These are phyloP conservation scores for Thalassoma bifasciatum DNA, from an alignment of 2,113 vertebrate genomes.

Conservation along the genomic window DNA sequence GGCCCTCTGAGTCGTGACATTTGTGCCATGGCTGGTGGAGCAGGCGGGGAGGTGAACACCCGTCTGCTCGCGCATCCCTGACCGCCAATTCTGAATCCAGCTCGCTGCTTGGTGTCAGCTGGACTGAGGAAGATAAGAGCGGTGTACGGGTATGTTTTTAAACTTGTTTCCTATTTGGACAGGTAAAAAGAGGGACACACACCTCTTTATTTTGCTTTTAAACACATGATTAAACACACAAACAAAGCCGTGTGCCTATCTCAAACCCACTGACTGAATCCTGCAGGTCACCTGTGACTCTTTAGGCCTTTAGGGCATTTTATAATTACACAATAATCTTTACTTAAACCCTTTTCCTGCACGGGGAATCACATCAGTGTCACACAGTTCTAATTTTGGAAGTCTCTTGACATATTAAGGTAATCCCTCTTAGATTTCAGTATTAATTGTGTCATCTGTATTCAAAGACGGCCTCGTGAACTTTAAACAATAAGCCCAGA, in stretches of 20 bases:
- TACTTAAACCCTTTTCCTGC: constrained; percentile 56
- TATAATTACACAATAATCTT: constrained; percentile 54
- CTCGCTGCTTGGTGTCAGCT: neutral
- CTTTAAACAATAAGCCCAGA: constrained; percentile 50
- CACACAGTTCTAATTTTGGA: constrained; percentile 51
- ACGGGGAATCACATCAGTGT: constrained; percentile 38
- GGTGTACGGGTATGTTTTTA: neutral
- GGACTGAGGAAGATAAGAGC: constrained; percentile 4
- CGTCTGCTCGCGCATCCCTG: constrained; percentile 37
- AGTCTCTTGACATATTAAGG: constrained; percentile 67
- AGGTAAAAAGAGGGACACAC: neutral
- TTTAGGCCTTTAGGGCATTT: constrained; percentile 8
- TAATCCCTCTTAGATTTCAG: constrained; percentile 66
- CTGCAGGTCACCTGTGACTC: constrained; percentile 46
- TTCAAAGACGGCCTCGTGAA: constrained; percentile 48
- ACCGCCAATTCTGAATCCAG: constrained; percentile 26
- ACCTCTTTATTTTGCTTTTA: constrained; percentile 19
- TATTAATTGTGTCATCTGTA: constrained; percentile 73
- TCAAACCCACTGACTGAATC: constrained; percentile 6
- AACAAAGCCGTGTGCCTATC: constrained; percentile 20
- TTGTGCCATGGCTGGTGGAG: constrained; percentile 63
- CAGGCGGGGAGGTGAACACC: constrained; percentile 48
- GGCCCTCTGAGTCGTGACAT: constrained; percentile 69
- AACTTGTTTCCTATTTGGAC: neutral
- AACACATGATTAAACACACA: constrained; percentile 37